Evolutionary conservation across 2,888 invertebrate species (phyloP), one percentile per base, ranked within the genome.

Genomic region (Stomorhina lunata): DNA sequence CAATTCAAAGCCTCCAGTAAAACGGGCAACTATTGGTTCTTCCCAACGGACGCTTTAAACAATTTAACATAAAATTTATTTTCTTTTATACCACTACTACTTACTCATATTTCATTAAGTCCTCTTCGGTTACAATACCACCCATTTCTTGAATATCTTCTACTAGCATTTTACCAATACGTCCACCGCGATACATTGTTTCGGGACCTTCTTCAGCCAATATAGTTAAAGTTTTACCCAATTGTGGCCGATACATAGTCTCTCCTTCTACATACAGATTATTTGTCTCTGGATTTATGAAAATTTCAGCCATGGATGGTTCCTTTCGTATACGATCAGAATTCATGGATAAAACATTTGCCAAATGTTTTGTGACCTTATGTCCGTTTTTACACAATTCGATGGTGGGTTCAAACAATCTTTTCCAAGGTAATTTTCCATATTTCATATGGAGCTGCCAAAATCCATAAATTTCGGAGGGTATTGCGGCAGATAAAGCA

Each of bases 391-490:
- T 92, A 86, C 96, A 96, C 22, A 98, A 92, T n/a, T 94, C 92
- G 53, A 96, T 96, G 0, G 96, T 93, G 0, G 97, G 97, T 83
- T 93, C 91, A 80, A 99, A 94, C 34, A 99, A 92, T 0, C 94
- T 93, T 34, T 89, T 90, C 98, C 98, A 99, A 0, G 94, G 93
- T 57, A 98, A 91, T 84, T 92, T 93, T 1, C 97, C 97, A 88
- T 94, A 97, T 85, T 91, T 92, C 80, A 93, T 90, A 90, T 97
- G 94, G 9, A 96, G 93, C 68, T 92, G 93, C 93, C 95, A 95
- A 89, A 96, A 97, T 0, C 98, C 98, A 78, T 93, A 92, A 22
- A 98, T 91, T 91, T 98, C 98, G 7, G 97, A 97, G 0, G 98
- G 98, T 15, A 98, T 95, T 12, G 95, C 98, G n/a, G 96, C 93